Base-by-base conservation (phyloP, 2,888 invertebrate genomes). In the Synergus gifuensis region DNA sequence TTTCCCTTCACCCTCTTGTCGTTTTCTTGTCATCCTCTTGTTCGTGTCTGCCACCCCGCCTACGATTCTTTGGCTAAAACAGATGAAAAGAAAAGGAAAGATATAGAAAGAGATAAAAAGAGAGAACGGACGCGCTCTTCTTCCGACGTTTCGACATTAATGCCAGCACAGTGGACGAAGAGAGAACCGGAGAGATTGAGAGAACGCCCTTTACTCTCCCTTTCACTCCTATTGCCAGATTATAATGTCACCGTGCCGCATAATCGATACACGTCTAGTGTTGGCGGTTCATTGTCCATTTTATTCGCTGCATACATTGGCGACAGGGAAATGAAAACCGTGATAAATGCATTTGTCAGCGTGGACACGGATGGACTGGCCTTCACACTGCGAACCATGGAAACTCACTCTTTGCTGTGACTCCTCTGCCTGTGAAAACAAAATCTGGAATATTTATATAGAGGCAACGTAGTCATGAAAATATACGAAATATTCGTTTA, bases 1-100 rank as follows among this genome's bases (percentile, higher is more conserved):
- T 87, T 88, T 88, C 86, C 87, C 82, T 87, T 81, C 54, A n/a
- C 79, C 83, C 83, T 83, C 80, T 77, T 67, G 79, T 76, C 82
- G 46, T 77, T 77, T 79, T 80, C 80, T 76, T 67, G 78, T 77
- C 82, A 81, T 81, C 79, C 28, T 28, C 78, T 69, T 66, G 63
- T 22, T 60, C 18, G 12, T 60, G 60, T 9, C 22, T 60, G 9
- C n/a, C n/a, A 22, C 60, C 22, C 22, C 22, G 60, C 60, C 60
- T 60, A 18, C 60, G 22, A 60, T 22, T 60, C 22, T 22, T 60
- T 2, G 60, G 22, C 18, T 60, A 22, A 60, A 60, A 22, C 22
- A 60, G 60, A 60, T 12, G 22, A 28, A 28, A 28, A 28, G 22
- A 28, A 28, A 28, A 28, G 22, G 22, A 28, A 28, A 28, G 22